Base-by-base conservation (phyloP, 2,113 vertebrate species). In the Vireo altiloquus region DNA sequence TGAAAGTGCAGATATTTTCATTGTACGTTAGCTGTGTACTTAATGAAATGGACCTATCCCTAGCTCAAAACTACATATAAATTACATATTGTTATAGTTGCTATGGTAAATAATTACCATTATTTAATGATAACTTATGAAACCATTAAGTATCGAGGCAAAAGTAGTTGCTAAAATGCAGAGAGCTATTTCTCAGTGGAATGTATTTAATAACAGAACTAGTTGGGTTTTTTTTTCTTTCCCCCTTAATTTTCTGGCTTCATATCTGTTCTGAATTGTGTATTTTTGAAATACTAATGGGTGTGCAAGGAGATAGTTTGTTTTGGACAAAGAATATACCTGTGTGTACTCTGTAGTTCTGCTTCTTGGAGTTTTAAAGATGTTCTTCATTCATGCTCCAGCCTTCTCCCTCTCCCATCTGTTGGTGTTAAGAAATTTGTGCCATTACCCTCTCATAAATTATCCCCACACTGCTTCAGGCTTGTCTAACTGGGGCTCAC, bases 31-130 rank as follows among this genome's bases (percentile, higher is more conserved):
- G 21, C 59, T 87, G 35, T 39, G 54, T 78, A 11, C 83, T 78
- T 90, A 91, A 91, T 90, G 57, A 88, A 95, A 92, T 40, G 37
- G 37, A 46, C 80, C 31, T 74, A 60, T 80, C 6, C 12, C 71
- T 76, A 92, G 65, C 78, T 82, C 37, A 72, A 74, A 89, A 92
- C 79, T n/a, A 39, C 65, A 25, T 94, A 79, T 89, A 93, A 96
- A 96, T 97, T 95, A 52, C 42, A 85, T 77, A 96, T 74, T 92
- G 71, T 96, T 93, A 79, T 4, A 91, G 96, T 97, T 97, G 89
- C 96, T 90, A 97, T 97, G 92, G 87, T 68, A 95, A 95, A 95
- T 96, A 89, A 96, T 96, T 89, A 33, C 87, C 65, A 61, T 87
- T 95, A 93, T 92, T 95, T 96, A 92, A 91, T 91, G 75, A 42